These are phyloP conservation scores for Carollia perspicillata DNA, from an alignment of 2,113 vertebrate genomes.

Conservation along the genomic window DNA sequence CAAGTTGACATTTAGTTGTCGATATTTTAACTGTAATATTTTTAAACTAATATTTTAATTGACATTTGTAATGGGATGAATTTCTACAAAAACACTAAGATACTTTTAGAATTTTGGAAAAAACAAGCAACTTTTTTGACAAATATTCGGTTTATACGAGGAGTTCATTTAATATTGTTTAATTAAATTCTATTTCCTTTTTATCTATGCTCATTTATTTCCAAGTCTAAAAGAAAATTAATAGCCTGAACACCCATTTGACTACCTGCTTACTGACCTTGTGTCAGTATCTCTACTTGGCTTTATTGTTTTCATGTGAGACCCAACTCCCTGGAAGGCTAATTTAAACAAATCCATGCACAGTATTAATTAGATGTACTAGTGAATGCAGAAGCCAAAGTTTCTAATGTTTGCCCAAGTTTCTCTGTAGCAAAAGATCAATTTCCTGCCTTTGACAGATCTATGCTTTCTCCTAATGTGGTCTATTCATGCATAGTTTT, in stretches of 20 bases:
- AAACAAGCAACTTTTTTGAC: neutral
- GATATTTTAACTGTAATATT: no score
- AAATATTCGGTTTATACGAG: neutral
- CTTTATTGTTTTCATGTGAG: conserved; percentile 36
- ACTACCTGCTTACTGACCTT: conserved; percentile 12
- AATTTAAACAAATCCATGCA: neutral
- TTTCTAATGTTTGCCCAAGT: neutral
- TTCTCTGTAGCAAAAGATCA: neutral
- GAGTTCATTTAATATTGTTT: neutral
- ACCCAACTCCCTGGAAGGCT: neutral
- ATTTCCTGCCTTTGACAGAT: neutral
- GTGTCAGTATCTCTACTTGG: neutral
- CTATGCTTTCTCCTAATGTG: neutral
- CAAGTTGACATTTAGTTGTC: no score
- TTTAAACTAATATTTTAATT: neutral
- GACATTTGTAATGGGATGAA: neutral
- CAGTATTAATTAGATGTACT: neutral
- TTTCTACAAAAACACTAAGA: neutral
- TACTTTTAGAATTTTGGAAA: neutral
- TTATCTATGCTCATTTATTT: conserved; percentile 17
- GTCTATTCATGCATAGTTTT: neutral
- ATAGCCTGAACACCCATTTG: neutral
- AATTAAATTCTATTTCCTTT: neutral
- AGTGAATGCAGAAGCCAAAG: neutral
- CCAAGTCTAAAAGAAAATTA: conserved; percentile 4